Evolutionary conservation across 2,888 invertebrate species (phyloP).

Genomic region (Euzophera pinguis): DNA sequence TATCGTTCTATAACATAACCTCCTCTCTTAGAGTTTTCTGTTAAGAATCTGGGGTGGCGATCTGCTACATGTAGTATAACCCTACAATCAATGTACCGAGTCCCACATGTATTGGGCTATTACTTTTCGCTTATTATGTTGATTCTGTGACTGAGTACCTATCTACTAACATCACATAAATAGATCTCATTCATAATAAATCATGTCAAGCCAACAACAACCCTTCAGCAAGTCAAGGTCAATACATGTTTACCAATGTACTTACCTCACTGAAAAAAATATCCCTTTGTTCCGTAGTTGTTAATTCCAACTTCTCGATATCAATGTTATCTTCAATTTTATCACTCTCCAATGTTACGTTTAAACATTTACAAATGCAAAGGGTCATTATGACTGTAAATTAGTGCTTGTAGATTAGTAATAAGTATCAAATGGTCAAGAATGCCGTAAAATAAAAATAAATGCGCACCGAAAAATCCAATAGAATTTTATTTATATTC

Average conservation of each 20-base stretch:
- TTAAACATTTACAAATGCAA: slow-evolving; percentile 87
- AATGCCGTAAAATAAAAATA: slow-evolving; percentile 52
- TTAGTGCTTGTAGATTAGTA: slow-evolving; percentile 32
- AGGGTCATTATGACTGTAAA: slow-evolving; percentile 70
- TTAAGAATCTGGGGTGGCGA: no score
- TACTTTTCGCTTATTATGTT: no score
- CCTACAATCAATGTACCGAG: no score
- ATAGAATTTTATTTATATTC: neutral
- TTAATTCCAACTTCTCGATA: slow-evolving; percentile 77
- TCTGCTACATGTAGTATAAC: no score
- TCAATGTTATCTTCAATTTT: slow-evolving; percentile 78
- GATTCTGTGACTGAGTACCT: neutral
- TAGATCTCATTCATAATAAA: slow-evolving; percentile 16
- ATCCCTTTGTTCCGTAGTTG: slow-evolving; percentile 81
- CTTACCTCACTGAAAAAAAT: slow-evolving; percentile 84
- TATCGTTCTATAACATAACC: no score
- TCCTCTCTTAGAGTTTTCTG: no score
- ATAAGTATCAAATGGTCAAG: slow-evolving; percentile 51
- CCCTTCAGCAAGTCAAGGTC: slow-evolving; percentile 63
- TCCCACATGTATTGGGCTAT: no score
- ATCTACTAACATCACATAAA: slow-evolving; percentile 13
- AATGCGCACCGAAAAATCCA: slow-evolving; percentile 22
- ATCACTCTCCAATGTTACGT: slow-evolving; percentile 83
- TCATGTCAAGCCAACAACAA: slow-evolving; percentile 29
- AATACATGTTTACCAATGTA: slow-evolving; percentile 63